Evolutionary conservation across 64 coral and sea anemone species (phyloP).

Genomic region (Stichodactyla helianthus): DNA sequence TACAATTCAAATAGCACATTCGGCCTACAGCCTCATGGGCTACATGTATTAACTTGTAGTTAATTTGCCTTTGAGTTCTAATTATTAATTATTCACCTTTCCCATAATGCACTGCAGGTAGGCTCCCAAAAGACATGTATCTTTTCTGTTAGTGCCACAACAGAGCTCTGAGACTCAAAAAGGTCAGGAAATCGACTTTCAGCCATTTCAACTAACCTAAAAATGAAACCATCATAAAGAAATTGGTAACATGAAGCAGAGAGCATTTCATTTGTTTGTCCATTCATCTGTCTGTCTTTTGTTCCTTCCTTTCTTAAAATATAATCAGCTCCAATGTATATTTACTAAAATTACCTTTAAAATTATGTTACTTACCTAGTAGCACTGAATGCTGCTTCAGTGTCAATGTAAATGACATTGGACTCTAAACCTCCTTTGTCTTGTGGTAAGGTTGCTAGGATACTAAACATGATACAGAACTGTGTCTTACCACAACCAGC

Average conservation of each 20-base stretch:
- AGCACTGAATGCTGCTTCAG: conserved; percentile 87
- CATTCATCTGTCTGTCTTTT: no score
- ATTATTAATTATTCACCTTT: conserved; percentile 53
- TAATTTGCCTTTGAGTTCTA: no score
- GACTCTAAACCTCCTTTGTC: conserved; percentile 59
- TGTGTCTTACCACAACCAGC: conserved; percentile 93
- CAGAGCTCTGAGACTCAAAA: conserved; percentile 44
- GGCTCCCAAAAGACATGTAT: conserved; percentile 85
- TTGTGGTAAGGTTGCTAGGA: conserved; percentile 62
- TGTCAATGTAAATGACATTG: conserved; percentile 93
- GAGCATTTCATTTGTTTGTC: background rate
- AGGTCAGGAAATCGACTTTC: conserved; percentile 59
- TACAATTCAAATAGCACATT: no score
- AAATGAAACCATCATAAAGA: background rate
- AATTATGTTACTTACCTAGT: conserved; percentile 47
- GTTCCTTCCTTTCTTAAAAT: no score
- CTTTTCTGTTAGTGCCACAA: conserved; percentile 49
- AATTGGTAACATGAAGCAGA: background rate
- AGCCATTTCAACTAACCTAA: conserved; percentile 86
- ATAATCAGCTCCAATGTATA: no score
- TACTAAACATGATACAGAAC: conserved; percentile 90
- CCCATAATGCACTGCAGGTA: conserved; percentile 80
- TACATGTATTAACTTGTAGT: no score
- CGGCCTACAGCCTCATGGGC: no score
- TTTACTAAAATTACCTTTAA: background rate